Percentiles rank a stretch among this genome's conserved stretches.
These are phyloP conservation scores for Saccostrea echinata DNA, from an alignment of 1,140 invertebrate genomes.

Conservation along the genomic window DNA sequence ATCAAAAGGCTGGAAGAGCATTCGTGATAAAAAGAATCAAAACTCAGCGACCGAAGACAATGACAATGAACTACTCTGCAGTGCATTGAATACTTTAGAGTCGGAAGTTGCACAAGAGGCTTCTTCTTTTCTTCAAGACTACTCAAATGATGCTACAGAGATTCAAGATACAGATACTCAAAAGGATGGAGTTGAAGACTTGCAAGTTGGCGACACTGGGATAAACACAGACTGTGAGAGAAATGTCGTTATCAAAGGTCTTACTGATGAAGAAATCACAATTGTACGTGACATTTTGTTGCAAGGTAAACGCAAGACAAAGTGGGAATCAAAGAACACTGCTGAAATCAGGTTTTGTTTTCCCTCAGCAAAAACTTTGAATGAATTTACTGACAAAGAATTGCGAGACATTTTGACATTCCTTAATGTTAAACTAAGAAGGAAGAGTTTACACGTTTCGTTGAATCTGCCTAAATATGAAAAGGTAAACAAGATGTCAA, in stretches of 20 bases:
- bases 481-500: background rate
- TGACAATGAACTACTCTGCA: too few relatives aligned
- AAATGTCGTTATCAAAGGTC: background rate
- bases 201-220: background rate
- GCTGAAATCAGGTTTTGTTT: background rate
- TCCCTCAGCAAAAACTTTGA: background rate
- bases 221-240: background rate
- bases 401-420: background rate
- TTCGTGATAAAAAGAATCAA: background rate
- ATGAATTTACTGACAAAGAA: background rate
- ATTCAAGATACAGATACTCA: too few relatives aligned
- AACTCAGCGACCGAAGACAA: too few relatives aligned
- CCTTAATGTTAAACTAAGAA: background rate
- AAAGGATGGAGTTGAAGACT: background rate
- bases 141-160: too few relatives aligned
- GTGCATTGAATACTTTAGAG: too few relatives aligned
- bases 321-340: background rate
- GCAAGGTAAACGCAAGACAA: background rate
- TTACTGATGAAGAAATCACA: background rate
- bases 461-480: background rate
- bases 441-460: background rate
- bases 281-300: background rate
- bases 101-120: too few relatives aligned
- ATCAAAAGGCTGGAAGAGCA: background rate
- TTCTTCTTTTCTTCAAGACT: too few relatives aligned